Conservation (phyloP, 1,140 invertebrate genomes). For the Drosophila arawakana region DNA sequence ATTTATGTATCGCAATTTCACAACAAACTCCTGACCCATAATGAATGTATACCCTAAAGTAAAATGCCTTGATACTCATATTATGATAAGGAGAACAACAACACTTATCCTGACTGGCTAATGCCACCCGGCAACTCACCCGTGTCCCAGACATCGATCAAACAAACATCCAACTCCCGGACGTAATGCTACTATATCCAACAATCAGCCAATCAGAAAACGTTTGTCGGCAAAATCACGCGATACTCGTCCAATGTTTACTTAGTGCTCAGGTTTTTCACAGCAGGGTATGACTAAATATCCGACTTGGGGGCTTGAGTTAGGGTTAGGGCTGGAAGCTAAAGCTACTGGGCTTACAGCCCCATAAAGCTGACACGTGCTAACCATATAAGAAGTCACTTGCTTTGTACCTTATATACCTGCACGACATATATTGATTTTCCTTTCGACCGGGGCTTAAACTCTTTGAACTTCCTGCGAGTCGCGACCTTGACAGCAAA, state of each 20-base stretch:
- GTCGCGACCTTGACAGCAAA: slow-evolving; percentile 64
- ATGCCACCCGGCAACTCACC: slow-evolving; percentile 16
- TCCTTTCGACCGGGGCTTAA: slow-evolving; percentile 39
- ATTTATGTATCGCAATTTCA: slow-evolving; percentile 68
- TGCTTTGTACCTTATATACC: slow-evolving; percentile 52
- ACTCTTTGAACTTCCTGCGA: slow-evolving; percentile 78
- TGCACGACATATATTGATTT: slow-evolving; percentile 72
- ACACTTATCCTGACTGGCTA: slow-evolving; percentile 43
- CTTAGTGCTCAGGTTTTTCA: slow-evolving; percentile 42
- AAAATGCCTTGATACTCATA: slow-evolving; percentile 44
- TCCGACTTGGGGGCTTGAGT: not conserved
- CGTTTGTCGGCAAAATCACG: slow-evolving; percentile 69
- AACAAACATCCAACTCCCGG: slow-evolving; percentile 44
- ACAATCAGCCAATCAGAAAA: slow-evolving; percentile 60
- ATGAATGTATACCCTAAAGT: not conserved
- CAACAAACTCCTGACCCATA: slow-evolving; percentile 27
- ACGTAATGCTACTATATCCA: not conserved
- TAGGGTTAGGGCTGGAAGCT: not conserved
- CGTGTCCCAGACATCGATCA: slow-evolving; percentile 67
- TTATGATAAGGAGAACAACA: slow-evolving; percentile 51
- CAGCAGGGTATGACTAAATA: slow-evolving; percentile 43
- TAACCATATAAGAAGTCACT: slow-evolving; percentile 31
- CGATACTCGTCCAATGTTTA: slow-evolving; percentile 67
- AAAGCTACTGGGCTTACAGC: slow-evolving; percentile 2
- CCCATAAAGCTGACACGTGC: slow-evolving; percentile 61